Percentiles rank a stretch among this genome's conserved stretches.
These are phyloP conservation scores for Chymomyza caudatula DNA, from an alignment of 2,888 invertebrate species.

Conservation along the genomic window DNA sequence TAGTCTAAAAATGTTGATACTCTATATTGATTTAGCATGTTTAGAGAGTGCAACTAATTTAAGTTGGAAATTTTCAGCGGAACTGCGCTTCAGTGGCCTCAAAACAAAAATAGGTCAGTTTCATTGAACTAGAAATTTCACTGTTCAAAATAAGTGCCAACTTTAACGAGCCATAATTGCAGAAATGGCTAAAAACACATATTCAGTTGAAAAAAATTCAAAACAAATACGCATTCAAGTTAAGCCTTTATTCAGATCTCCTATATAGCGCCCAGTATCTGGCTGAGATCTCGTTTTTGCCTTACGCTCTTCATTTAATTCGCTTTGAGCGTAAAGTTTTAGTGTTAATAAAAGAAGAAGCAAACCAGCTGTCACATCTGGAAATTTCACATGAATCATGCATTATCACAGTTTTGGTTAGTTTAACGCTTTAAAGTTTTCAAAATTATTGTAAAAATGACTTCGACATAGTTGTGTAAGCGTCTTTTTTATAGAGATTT, in stretches of 20 bases:
- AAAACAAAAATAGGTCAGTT: conserved; percentile 19
- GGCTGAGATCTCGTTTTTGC: neutral
- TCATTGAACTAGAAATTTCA: conserved; percentile 9
- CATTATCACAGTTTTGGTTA: too few species aligned
- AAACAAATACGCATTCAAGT: too few species aligned
- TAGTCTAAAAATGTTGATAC: neutral
- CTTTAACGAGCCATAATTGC: conserved; percentile 20
- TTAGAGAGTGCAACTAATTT: neutral
- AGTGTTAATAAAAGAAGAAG: conserved; percentile 7
- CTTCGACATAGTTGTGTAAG: too few species aligned
- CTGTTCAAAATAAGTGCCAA: neutral
- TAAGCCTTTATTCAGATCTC: too few species aligned
- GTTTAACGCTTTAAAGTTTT: neutral
- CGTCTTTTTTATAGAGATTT: neutral
- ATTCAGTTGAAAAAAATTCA: neutral
- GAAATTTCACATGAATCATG: conserved; percentile 36
- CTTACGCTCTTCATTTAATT: neutral
- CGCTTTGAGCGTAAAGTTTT: conserved; percentile 9
- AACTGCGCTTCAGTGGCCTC: neutral
- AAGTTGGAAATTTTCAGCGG: neutral
- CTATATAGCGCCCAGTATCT: conserved; percentile 6
- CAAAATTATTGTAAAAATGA: too few species aligned
- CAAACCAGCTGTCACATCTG: conserved; percentile 14
- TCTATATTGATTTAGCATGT: neutral
- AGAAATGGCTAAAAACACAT: conserved; percentile 10